Base-by-base conservation (phyloP, 2,113 vertebrate species). In the Fregetta grallaria region DNA sequence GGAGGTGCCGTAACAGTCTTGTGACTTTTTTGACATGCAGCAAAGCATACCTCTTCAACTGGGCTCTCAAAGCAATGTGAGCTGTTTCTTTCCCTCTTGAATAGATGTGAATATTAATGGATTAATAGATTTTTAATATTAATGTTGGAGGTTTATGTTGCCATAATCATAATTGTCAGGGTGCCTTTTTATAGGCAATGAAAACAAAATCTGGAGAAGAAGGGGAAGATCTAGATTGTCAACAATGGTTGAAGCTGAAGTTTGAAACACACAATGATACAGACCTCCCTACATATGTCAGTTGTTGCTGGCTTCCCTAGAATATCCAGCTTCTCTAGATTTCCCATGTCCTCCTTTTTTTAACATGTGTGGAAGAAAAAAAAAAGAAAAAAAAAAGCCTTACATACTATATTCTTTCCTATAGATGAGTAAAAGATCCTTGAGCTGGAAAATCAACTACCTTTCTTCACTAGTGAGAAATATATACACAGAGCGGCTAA, bases 31-130 rank as follows among this genome's bases (percentile, higher is more conserved):
- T 44, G 76, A 15, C 40, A 7, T 15, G 44, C 44, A 87, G 73
- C 61, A 67, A 18, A 67, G 45, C 32, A 16, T 4, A 13, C 2
- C 21, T 44, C 1, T 26, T 53, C 32, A 13, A 0, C 3, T 38
- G 53, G 55, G 27, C 34, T 49, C 53, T 32, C 68, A 22, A 80
- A n/a, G 32, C 25, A 50, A n/a, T 7, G 40, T 13, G 45, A 78
- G 42, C 50, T 83, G 17, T 36, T 86, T 55, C 76, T 50, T 76
- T 45, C 7, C 21, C 34, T 47, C 42, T 42, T n/a, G n/a, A 59
- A 53, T 4, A 27, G 20, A 11, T 56, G 21, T 32, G 12, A 47
- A 25, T 58, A 38, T 34, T 14, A 44, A 52, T 18, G 7, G 9
- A 9, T 66, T 38, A 15, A 75, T 40, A 38, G 20, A 20, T 34